Percentiles rank a stretch among this genome's conserved stretches.
Evolutionary conservation across 2,888 invertebrate species (phyloP).

Genomic region (Tetranychus piercei): DNA sequence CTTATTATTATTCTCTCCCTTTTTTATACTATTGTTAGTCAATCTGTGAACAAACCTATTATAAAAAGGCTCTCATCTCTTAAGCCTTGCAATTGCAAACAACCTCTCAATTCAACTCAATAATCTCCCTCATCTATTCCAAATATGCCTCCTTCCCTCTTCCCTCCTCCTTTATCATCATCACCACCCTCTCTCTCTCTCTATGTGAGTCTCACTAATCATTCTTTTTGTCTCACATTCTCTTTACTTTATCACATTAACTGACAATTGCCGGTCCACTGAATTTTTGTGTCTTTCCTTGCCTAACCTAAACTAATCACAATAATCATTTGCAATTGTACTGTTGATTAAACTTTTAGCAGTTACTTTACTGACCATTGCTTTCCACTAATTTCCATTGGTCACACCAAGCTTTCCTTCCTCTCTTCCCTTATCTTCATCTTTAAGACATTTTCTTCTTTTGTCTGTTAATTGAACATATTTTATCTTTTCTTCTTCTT

Average conservation of each 20-base stretch:
- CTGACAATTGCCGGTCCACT: not conserved
- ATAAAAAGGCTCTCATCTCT: no score
- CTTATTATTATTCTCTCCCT: not conserved
- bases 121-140: constrained; percentile 2
- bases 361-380: no score
- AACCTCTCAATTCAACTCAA: not conserved
- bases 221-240: not conserved
- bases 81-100: not conserved
- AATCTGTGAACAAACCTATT: not conserved
- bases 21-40: not conserved
- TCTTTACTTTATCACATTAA: not conserved
- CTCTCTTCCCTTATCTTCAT: no score
- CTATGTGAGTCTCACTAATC: not conserved
- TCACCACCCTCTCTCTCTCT: not conserved
- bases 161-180: no score
- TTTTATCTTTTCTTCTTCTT: no score
- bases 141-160: not conserved
- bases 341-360: not conserved
- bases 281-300: not conserved
- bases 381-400: no score
- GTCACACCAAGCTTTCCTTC: no score
- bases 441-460: no score
- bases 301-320: not conserved
- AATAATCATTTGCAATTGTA: not conserved
- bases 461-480: no score